A percentile compares a stretch with the other conserved stretches of the same genome.
Evolutionary conservation across 1,140 invertebrate genomes (phyloP).

Genomic region (Homarus americanus): DNA sequence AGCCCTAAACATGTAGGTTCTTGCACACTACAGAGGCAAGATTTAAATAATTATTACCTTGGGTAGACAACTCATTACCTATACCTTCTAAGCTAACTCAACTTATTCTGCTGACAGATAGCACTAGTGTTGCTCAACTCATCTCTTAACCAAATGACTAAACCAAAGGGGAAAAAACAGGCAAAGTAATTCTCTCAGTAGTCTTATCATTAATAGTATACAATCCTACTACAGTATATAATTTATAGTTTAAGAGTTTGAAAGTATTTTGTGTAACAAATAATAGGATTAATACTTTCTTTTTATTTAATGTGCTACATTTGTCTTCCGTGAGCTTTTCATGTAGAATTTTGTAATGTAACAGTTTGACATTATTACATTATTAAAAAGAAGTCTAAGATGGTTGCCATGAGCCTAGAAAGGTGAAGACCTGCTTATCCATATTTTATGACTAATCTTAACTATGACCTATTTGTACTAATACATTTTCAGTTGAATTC

Average conservation of each 20-base stretch:
- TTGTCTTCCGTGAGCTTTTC: too few relatives aligned
- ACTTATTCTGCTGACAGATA: neutral
- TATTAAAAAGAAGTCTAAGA: too few relatives aligned
- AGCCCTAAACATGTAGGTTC: neutral
- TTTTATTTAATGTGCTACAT: too few relatives aligned
- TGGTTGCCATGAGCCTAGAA: too few relatives aligned
- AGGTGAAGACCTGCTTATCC: too few relatives aligned
- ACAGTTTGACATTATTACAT: too few relatives aligned
- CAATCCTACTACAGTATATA: neutral
- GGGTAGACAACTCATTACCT: neutral
- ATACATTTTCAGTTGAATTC: too few relatives aligned
- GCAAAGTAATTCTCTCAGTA: neutral
- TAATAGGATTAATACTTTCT: too few relatives aligned
- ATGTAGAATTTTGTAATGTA: too few relatives aligned
- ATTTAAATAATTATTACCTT: neutral
- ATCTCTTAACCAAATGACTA: slow-evolving; percentile 9
- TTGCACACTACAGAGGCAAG: too few relatives aligned
- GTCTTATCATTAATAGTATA: neutral
- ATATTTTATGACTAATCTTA: too few relatives aligned
- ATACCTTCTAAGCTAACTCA: neutral
- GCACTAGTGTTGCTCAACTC: neutral
- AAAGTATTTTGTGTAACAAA: neutral
- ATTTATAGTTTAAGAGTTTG: neutral
- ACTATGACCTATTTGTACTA: too few relatives aligned
- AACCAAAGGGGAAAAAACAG: slow-evolving; percentile 18